Percentiles rank a stretch among this genome's conserved stretches.
These are phyloP conservation scores for Andrena cerasifolii DNA, from an alignment of 1,140 invertebrate species.

Conservation along the genomic window DNA sequence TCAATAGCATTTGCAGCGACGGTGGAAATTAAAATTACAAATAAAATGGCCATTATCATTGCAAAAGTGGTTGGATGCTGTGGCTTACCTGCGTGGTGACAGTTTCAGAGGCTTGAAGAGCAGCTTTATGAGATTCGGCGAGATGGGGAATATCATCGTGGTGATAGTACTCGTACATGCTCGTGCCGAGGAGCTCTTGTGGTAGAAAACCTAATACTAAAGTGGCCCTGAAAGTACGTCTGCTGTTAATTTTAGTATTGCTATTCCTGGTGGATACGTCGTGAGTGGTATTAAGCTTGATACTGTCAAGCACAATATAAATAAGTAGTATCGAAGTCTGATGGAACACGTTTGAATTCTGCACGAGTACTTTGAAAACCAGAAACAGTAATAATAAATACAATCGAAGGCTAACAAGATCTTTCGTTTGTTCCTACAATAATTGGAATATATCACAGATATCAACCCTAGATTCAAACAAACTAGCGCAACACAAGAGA, in stretches of 20 bases:
- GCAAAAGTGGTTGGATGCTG: not conserved
- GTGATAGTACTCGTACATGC: constrained; percentile 96
- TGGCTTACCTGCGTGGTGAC: constrained; percentile 85
- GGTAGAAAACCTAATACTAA: constrained; percentile 94
- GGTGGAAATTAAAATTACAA: not conserved
- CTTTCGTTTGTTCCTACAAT: no score
- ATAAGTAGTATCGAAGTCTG: no score
- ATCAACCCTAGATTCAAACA: no score
- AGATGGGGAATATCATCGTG: constrained; percentile 91
- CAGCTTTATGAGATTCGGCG: constrained; percentile 92
- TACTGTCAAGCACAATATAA: no score
- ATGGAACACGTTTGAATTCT: no score
- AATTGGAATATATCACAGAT: no score
- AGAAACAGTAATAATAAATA: no score
- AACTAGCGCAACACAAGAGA: no score
- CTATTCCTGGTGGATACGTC: no score
- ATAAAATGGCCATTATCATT: not conserved
- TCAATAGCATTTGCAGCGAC: not conserved
- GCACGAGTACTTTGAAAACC: no score
- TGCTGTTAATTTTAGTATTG: not conserved
- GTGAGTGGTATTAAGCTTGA: no score
- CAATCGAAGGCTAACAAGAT: no score
- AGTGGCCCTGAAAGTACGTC: constrained; percentile 89
- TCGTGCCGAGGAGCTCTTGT: constrained; percentile 95
- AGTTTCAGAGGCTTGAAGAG: constrained; percentile 86